Evolutionary conservation across 2,113 vertebrate genomes (phyloP).

Genomic region (Mugil cephalus): DNA sequence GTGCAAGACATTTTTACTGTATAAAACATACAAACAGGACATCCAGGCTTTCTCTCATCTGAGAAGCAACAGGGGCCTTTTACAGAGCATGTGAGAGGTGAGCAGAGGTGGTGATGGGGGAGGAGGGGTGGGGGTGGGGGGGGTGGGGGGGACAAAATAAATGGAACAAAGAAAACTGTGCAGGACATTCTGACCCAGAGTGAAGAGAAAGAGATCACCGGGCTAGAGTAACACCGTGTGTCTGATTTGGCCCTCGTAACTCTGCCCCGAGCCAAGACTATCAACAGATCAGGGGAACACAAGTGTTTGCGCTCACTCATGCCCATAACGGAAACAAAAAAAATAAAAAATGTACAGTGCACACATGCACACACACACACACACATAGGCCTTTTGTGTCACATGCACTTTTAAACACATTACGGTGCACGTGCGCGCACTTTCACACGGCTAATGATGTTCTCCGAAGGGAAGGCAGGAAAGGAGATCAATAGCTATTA

Average conservation of each 20-base stretch:
- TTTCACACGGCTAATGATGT: slow-evolving; percentile 38
- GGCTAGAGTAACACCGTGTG: slow-evolving; percentile 43
- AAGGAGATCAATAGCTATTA: slow-evolving; percentile 78
- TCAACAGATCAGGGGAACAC: slow-evolving; percentile 49
- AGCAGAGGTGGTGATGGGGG: slow-evolving; percentile 23
- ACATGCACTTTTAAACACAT: neutral
- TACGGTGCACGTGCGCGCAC: slow-evolving; percentile 4
- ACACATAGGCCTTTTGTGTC: no score
- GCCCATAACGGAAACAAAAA: slow-evolving; percentile 9
- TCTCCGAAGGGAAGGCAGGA: slow-evolving; percentile 47
- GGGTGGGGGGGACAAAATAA: slow-evolving; percentile 43
- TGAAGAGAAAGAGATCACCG: slow-evolving; percentile 40
- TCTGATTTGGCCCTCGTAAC: slow-evolving; percentile 48
- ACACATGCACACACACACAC: neutral
- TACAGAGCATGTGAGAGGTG: slow-evolving; percentile 22
- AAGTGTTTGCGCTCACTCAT: slow-evolving; percentile 18
- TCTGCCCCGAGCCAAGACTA: slow-evolving; percentile 35
- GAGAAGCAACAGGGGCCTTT: slow-evolving; percentile 10
- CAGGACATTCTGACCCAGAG: slow-evolving; percentile 76
- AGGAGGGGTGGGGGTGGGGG: slow-evolving; percentile 5
- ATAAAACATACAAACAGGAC: slow-evolving; percentile 10
- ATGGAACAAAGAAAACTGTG: slow-evolving; percentile 55
- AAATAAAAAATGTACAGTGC: neutral
- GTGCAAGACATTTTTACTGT: neutral
- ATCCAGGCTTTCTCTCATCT: neutral